A percentile compares a stretch with the other conserved stretches of the same genome.
Evolutionary conservation across 2,113 vertebrate genomes (phyloP).

Genomic region (Indicator indicator): DNA sequence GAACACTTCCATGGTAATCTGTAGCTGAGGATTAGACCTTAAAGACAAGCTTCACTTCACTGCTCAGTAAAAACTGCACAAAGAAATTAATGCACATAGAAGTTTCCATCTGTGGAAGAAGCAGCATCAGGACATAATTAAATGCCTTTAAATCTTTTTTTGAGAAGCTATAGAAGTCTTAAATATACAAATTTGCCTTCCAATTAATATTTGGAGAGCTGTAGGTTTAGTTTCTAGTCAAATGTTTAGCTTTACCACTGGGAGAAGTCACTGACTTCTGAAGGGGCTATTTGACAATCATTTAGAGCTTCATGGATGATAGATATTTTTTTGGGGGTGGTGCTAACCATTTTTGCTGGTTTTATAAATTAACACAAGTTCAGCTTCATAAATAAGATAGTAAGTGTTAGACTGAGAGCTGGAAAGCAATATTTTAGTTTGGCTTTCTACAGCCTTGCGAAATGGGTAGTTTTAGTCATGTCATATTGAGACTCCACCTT

Average conservation of each 20-base stretch:
- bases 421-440: background rate
- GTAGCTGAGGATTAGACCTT: background rate
- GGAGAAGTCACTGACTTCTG: conserved; percentile 4
- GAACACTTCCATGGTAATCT: background rate
- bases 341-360: conserved; percentile 21
- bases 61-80: conserved; percentile 24
- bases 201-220: background rate
- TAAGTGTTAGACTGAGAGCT: background rate
- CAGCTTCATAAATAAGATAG: conserved; percentile 43
- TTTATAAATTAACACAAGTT: background rate
- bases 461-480: background rate
- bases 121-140: background rate
- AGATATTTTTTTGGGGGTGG: background rate
- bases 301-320: background rate
- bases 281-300: conserved; percentile 42
- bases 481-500: background rate
- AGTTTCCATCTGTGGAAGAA: background rate
- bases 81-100: background rate
- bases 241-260: background rate
- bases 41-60: background rate
- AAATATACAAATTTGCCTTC: conserved; percentile 9
- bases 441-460: background rate
- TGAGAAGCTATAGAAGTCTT: conserved; percentile 13
- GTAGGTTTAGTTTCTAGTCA: conserved; percentile 12
- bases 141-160: conserved; percentile 19